phyloP scores from a whole-genome alignment of 2,888 invertebrate species.

The Megaustenia siamemsis region DNA sequence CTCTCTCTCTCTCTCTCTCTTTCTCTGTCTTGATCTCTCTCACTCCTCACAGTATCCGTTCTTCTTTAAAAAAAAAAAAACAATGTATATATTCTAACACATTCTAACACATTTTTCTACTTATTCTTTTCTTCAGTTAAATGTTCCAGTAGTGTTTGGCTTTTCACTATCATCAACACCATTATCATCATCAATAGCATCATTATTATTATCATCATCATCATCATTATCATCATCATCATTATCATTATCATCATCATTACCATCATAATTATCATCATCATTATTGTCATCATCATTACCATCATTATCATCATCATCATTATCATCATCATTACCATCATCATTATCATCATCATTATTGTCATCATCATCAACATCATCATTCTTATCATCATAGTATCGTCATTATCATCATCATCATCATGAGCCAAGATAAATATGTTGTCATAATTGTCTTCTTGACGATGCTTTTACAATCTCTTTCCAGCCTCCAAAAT shows the following conservation, averaged over 20 bases:
- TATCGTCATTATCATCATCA: no score
- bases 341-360: background rate
- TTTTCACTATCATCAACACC: no score
- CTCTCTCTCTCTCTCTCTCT: no score
- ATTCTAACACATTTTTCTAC: background rate
- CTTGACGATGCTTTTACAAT: no score
- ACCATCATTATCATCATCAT: background rate
- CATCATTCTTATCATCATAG: no score
- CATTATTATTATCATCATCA: background rate
- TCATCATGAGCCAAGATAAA: no score
- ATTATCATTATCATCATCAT: background rate
- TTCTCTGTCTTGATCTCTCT: background rate
- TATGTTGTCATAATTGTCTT: background rate
- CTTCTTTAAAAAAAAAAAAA: background rate
- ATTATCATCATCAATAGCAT: no score
- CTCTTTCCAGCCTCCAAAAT: background rate
- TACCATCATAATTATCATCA: background rate
- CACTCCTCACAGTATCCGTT: background rate
- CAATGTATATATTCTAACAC: background rate
- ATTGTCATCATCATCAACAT: no score
- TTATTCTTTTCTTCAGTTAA: background rate
- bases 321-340: background rate
- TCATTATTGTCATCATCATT: background rate
- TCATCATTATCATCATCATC: background rate
- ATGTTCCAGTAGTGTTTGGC: background rate